Conservation (phyloP, 2,888 invertebrate genomes). For the Tribolium freemani region DNA sequence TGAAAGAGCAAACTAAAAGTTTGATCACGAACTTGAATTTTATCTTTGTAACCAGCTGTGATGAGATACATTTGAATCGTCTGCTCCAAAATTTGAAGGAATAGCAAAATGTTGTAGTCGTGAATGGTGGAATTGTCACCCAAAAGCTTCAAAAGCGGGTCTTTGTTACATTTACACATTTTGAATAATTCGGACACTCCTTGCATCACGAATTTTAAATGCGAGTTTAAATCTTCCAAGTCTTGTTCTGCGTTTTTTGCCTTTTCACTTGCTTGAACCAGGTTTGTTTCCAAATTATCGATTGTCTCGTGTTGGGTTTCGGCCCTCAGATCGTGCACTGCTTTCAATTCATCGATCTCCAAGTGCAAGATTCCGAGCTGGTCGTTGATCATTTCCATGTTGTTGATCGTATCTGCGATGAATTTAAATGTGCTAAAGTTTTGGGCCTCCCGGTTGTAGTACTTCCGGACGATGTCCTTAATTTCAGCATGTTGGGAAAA, state of each 20-base stretch:
- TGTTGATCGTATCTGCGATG: slow-evolving; percentile 89
- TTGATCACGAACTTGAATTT: background rate
- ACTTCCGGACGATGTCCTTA: slow-evolving; percentile 79
- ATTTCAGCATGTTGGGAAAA: slow-evolving; percentile 77
- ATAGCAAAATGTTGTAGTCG: slow-evolving; percentile 83
- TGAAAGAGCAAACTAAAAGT: too few species aligned
- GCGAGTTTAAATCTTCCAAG: slow-evolving; percentile 60
- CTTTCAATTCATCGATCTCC: slow-evolving; percentile 77
- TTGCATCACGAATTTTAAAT: slow-evolving; percentile 64
- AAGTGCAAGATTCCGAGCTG: slow-evolving; percentile 75
- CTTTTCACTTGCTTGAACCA: slow-evolving; percentile 60
- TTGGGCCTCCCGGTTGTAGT: slow-evolving; percentile 88
- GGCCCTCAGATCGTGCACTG: slow-evolving; percentile 70
- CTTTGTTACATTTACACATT: slow-evolving; percentile 79
- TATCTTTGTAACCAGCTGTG: background rate
- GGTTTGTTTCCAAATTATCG: slow-evolving; percentile 35
- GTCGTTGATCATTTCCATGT: slow-evolving; percentile 82
- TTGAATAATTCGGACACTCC: slow-evolving; percentile 73
- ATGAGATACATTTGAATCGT: slow-evolving; percentile 72
- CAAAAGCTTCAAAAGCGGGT: slow-evolving; percentile 79
- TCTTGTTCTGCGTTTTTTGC: slow-evolving; percentile 46
- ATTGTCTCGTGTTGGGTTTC: slow-evolving; percentile 74
- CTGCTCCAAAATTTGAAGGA: slow-evolving; percentile 86
- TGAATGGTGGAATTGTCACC: slow-evolving; percentile 72
- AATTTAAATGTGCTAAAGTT: slow-evolving; percentile 94